A percentile compares a stretch with the other conserved stretches of the same genome.
These are phyloP conservation scores for Sminthopsis crassicaudata DNA, from an alignment of 2,113 vertebrate genomes.

Conservation along the genomic window DNA sequence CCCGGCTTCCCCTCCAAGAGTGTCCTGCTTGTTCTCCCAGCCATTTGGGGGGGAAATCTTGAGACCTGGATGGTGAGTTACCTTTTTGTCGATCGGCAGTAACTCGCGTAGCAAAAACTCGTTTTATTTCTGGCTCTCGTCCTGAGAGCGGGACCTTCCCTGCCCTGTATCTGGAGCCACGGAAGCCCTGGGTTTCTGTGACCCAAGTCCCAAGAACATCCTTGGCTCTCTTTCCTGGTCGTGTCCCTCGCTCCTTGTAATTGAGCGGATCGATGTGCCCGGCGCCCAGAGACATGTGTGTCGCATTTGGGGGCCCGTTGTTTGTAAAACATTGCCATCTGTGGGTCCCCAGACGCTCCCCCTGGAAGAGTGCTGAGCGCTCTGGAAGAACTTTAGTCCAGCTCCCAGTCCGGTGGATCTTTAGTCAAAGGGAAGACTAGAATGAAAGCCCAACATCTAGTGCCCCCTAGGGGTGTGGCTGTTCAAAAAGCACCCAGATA, in stretches of 20 bases:
- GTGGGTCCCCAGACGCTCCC: conserved; percentile 66
- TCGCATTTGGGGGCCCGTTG: conserved; percentile 66
- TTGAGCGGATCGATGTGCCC: conserved; percentile 16
- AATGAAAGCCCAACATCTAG: conserved; percentile 66
- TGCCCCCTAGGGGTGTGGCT: conserved; percentile 64
- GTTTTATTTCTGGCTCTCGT: conserved; percentile 2
- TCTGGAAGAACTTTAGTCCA: conserved; percentile 67
- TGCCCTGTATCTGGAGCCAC: conserved; percentile 55
- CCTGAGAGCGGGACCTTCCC: background rate
- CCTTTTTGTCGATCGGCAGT: conserved; percentile 34
- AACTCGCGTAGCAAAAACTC: background rate
- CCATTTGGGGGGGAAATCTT: background rate
- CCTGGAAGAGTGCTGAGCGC: conserved; percentile 83
- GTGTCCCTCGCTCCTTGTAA: conserved; percentile 38
- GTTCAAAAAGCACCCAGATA: background rate
- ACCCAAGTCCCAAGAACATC: background rate
- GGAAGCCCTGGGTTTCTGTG: conserved; percentile 1
- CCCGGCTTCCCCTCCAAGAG: background rate
- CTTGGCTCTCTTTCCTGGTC: background rate
- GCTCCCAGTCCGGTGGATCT: conserved; percentile 66
- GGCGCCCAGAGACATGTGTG: conserved; percentile 28
- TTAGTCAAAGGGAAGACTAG: conserved; percentile 69
- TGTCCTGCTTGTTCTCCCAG: background rate
- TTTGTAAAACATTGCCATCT: conserved; percentile 79
- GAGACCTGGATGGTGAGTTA: background rate